Percentiles rank a stretch among this genome's conserved stretches.
Conservation (phyloP, 2,888 invertebrate species). For the Hypselothyrea guttata region DNA sequence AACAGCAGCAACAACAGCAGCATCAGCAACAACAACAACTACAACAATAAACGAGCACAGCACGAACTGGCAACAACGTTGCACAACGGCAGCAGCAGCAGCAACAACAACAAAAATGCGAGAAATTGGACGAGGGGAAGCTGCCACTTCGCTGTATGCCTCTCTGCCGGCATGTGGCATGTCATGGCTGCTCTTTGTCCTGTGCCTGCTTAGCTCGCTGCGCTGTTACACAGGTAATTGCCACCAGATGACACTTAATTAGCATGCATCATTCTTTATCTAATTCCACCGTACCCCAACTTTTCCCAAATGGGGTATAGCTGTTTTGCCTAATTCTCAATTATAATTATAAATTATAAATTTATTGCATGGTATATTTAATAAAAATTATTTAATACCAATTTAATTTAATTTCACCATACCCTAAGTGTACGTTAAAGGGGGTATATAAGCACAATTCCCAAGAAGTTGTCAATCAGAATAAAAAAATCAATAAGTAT, state of each 20-base stretch:
- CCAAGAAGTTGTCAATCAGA: no score
- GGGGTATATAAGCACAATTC: no score
- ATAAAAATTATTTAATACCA: no score
- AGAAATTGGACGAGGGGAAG: conserved; percentile 30
- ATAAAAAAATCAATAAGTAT: no score
- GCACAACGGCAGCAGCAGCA: conserved; percentile 14
- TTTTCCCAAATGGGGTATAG: no score
- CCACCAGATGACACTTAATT: conserved; percentile 35
- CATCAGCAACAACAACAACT: conserved; percentile 18
- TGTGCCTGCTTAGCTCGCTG: conserved; percentile 63
- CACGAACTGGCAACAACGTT: conserved; percentile 46
- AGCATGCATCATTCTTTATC: conserved; percentile 9
- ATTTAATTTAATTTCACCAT: no score
- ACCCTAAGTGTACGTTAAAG: no score
- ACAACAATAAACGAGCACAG: conserved; percentile 40
- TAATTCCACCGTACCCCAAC: background rate
- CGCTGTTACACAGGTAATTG: conserved; percentile 71
- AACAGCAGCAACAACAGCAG: conserved; percentile 3
- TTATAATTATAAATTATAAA: no score
- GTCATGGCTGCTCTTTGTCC: conserved; percentile 60
- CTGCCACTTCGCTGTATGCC: conserved; percentile 32
- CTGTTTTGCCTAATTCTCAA: no score
- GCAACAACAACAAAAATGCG: conserved; percentile 30
- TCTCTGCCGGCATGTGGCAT: conserved; percentile 55
- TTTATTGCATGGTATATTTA: no score